Base-by-base conservation (phyloP, 2,888 invertebrate genomes). In the Timema cristinae region DNA sequence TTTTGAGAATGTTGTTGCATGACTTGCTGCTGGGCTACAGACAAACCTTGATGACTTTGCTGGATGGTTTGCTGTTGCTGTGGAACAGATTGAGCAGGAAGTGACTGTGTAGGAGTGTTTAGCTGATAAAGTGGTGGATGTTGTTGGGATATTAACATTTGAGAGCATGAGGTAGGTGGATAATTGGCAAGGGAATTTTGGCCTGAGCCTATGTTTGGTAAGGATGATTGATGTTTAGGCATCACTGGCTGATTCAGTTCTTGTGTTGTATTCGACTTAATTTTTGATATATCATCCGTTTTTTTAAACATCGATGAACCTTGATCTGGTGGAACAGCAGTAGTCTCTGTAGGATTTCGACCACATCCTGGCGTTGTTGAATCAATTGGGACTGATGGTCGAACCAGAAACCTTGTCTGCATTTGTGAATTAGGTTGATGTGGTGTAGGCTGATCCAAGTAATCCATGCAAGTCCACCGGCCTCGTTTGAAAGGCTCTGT, bases 391-490 rank as follows among this genome's bases (percentile, higher is more conserved):
- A 32, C 32, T 32, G 32, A 32, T 32, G 32, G 32, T 32, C 32
- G 32, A 32, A 32, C 32, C 1, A 32, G 32, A 32, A 32, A 32
- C 32, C 4, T 32, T 15, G 48, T 61, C 9, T 61, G 32, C 61
- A 61, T 61, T 15, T 47, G 47, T 61, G 61, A 61, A 61, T 2
- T 32, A 32, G 1, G 1, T 32, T 77, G 77, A 77, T 86, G 86
- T 72, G 84, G 82, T 72, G 88, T 86, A 68, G 91, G 91, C 79
- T 94, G 93, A 84, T 96, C 95, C 79, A 94, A 85, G 82, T 94
- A 97, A 83, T 97, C 97, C 91, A 94, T 93, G 83, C 96, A 97
- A 83, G 91, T 90, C 97, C 97, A 97, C 77, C 96, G 87, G 49
- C 97, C 97, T 72, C 96, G 88, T 77, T 92, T 90, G 81, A 95